Percentiles rank a stretch among this genome's conserved stretches.
Evolutionary conservation across 1,140 invertebrate genomes (phyloP).

Genomic region (Spodoptera frugiperda): DNA sequence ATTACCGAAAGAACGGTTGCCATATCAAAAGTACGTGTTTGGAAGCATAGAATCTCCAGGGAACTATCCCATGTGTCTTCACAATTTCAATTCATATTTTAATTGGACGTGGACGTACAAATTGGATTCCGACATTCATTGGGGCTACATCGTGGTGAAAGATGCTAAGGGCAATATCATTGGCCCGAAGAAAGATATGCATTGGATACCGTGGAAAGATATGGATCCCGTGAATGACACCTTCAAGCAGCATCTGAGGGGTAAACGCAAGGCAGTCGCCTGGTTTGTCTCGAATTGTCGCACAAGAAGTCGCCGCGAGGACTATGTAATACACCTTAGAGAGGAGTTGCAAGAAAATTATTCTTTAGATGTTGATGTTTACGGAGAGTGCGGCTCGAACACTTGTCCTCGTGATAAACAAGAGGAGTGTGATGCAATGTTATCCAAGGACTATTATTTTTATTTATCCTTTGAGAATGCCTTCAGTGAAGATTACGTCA

Average conservation of each 20-base stretch:
- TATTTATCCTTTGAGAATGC: conserved; percentile 90
- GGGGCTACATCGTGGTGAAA: conserved; percentile 82
- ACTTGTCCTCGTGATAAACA: conserved; percentile 52
- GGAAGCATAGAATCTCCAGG: conserved; percentile 72
- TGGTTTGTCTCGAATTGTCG: conserved; percentile 70
- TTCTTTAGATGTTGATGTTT: conserved; percentile 54
- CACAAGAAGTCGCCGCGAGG: conserved; percentile 57
- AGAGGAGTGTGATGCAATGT: conserved; percentile 42
- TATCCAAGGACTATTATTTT: conserved; percentile 77
- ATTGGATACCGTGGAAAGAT: conserved; percentile 61
- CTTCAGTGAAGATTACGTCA: conserved; percentile 87
- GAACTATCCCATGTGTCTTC: conserved; percentile 65
- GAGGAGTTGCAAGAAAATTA: conserved; percentile 49
- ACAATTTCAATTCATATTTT: conserved; percentile 77
- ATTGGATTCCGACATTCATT: conserved; percentile 88
- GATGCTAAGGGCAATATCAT: conserved; percentile 64
- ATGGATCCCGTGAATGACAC: conserved; percentile 63
- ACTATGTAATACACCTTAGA: conserved; percentile 52
- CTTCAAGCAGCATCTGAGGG: conserved; percentile 62
- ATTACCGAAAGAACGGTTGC: conserved; percentile 56
- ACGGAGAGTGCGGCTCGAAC: conserved; percentile 55
- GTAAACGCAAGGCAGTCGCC: conserved; percentile 61
- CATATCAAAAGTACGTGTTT: conserved; percentile 77
- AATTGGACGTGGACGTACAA: conserved; percentile 90
- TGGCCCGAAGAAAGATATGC: conserved; percentile 68